Conservation (phyloP, 1,140 invertebrate species). For the Ooceraea biroi region DNA sequence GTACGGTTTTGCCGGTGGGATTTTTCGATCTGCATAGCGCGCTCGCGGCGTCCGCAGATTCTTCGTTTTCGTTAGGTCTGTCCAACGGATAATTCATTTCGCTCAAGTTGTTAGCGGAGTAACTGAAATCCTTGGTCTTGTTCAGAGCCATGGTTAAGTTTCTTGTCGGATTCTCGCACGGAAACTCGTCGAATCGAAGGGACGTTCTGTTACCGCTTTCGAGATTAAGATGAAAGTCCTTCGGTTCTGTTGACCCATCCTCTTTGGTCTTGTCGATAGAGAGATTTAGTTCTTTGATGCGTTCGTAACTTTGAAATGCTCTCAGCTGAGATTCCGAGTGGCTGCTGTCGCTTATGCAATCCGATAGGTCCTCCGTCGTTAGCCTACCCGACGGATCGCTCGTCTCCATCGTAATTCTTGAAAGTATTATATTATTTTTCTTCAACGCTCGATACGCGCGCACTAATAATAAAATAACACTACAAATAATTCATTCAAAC, state of each 20-base stretch:
- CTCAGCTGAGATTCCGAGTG: constrained; percentile 73
- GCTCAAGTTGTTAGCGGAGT: constrained; percentile 48
- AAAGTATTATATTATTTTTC: not conserved
- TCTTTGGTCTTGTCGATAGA: constrained; percentile 74
- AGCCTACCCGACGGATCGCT: constrained; percentile 76
- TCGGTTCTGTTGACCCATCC: constrained; percentile 57
- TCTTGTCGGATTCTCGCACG: constrained; percentile 46
- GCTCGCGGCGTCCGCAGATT: constrained; percentile 53
- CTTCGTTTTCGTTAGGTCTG: constrained; percentile 71
- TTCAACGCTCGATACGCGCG: not conserved
- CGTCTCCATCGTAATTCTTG: constrained; percentile 77
- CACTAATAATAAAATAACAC: not conserved
- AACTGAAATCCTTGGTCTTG: constrained; percentile 76
- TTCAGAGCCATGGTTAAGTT: constrained; percentile 71
- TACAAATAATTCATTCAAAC: not conserved
- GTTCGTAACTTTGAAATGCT: constrained; percentile 77
- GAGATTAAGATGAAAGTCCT: constrained; percentile 67
- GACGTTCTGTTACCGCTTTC: constrained; percentile 59
- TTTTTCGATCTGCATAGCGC: constrained; percentile 70
- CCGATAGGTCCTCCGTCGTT: constrained; percentile 82
- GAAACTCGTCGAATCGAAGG: constrained; percentile 71
- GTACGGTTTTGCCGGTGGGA: constrained; percentile 71
- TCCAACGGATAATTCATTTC: constrained; percentile 72
- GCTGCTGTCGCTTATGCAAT: constrained; percentile 81
- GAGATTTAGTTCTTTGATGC: constrained; percentile 76